Conservation (phyloP, 2,797 vertebrate genomes). For the Hydrolagus colliei region DNA sequence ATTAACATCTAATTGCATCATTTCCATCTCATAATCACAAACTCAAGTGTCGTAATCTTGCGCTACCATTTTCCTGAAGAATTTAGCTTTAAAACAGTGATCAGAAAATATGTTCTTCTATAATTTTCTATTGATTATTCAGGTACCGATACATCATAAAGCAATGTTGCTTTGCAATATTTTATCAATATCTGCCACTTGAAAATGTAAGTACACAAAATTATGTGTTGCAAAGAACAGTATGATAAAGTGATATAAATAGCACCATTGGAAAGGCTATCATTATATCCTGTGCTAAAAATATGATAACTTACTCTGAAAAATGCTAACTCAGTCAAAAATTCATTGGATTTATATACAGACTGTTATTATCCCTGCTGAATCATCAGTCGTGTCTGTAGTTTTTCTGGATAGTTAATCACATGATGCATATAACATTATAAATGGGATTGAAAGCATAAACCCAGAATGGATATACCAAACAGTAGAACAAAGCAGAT, state of each 20-base stretch:
- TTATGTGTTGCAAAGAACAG: neutral
- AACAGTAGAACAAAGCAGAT: too few species aligned
- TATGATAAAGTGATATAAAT: neutral
- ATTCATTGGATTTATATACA: neutral
- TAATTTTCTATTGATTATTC: neutral
- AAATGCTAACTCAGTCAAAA: neutral
- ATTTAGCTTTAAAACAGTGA: neutral
- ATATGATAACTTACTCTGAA: neutral
- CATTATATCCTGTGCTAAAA: neutral
- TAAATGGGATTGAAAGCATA: too few species aligned
- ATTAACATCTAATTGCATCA: conserved; percentile 28
- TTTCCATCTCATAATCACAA: conserved; percentile 10
- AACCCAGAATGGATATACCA: too few species aligned
- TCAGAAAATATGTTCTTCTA: neutral
- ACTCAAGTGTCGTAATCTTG: neutral
- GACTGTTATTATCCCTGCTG: too few species aligned
- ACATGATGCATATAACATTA: too few species aligned
- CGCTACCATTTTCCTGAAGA: neutral
- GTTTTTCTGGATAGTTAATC: neutral
- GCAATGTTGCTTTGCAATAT: neutral
- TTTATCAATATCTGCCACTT: neutral
- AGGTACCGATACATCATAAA: neutral
- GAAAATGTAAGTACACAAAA: conserved; percentile 5
- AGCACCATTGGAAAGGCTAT: conserved; percentile 11
- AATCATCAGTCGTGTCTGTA: neutral